These are phyloP conservation scores for Tribolium freemani DNA, from an alignment of 2,888 invertebrate species.

Conservation along the genomic window DNA sequence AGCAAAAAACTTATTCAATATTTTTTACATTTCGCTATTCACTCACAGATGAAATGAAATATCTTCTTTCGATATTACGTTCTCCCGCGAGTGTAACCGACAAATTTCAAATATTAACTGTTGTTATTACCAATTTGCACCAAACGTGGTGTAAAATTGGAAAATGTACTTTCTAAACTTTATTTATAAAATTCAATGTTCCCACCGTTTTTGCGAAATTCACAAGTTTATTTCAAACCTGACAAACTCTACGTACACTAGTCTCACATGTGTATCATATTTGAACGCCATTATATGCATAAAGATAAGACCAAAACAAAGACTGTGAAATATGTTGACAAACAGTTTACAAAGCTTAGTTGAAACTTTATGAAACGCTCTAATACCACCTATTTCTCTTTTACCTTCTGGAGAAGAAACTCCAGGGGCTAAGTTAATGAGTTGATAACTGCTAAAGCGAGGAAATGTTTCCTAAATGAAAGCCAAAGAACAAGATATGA, in stretches of 20 bases:
- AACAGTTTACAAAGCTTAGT: constrained; percentile 19
- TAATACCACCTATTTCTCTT: neutral
- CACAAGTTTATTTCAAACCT: neutral
- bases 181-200: constrained; percentile 12
- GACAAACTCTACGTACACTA: too few relatives aligned
- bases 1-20: constrained; percentile 41
- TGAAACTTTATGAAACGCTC: constrained; percentile 16
- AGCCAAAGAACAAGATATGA: neutral
- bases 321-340: constrained; percentile 21
- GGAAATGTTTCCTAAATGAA: neutral
- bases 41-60: constrained; percentile 38
- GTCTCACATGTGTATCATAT: constrained; percentile 1
- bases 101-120: constrained; percentile 29
- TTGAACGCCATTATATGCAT: neutral
- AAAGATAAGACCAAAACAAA: constrained; percentile 5
- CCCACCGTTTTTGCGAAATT: neutral
- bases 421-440: neutral
- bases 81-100: constrained; percentile 7
- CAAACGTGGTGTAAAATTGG: constrained; percentile 24
- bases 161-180: constrained; percentile 25
- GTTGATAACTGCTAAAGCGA: neutral
- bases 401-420: neutral
- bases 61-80: constrained; percentile 29
- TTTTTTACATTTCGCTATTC: constrained; percentile 42
- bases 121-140: constrained; percentile 35